These are phyloP conservation scores for Sebastes schlegelii DNA, from an alignment of 2,113 vertebrate species.

Conservation along the genomic window DNA sequence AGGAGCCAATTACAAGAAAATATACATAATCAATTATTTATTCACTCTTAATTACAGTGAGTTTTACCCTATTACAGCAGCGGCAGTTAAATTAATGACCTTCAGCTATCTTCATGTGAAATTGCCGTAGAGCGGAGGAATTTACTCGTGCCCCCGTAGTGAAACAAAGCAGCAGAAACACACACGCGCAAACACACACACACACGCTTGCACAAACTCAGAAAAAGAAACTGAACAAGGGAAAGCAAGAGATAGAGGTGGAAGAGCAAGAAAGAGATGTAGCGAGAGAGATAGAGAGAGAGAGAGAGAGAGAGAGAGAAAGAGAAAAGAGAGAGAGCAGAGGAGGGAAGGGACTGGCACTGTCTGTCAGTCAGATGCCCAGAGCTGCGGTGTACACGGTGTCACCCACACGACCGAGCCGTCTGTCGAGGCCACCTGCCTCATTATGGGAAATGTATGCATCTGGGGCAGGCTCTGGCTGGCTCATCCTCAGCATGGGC, in stretches of 20 bases:
- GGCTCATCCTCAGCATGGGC: conserved; percentile 74
- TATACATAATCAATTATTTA: conserved; percentile 86
- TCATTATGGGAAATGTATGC: conserved; percentile 85
- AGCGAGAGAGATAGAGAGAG: conserved; percentile 27
- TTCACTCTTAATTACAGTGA: conserved; percentile 82
- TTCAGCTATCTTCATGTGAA: conserved; percentile 84
- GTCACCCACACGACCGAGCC: conserved; percentile 81
- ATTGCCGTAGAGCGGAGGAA: conserved; percentile 72
- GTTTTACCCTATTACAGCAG: conserved; percentile 79
- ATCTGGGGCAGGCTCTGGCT: conserved; percentile 82
- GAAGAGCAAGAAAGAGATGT: conserved; percentile 48
- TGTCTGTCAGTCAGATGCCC: conserved; percentile 85
- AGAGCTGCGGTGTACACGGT: conserved; percentile 75
- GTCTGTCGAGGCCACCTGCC: conserved; percentile 83
- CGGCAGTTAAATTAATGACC: conserved; percentile 84
- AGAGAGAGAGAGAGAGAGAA: conserved; percentile 37
- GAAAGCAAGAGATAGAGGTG: conserved; percentile 22
- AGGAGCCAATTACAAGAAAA: conserved; percentile 83
- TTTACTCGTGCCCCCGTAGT: conserved; percentile 66
- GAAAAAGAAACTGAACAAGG: conserved; percentile 54
- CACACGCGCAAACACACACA: conserved; percentile 29
- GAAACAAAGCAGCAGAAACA: conserved; percentile 59
- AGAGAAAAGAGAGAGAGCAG: conserved; percentile 43
- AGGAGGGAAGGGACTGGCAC: conserved; percentile 72
- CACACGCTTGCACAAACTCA: conserved; percentile 36